These are phyloP conservation scores for Trissolcus japonicus DNA, from an alignment of 2,888 invertebrate species.

Conservation along the genomic window DNA sequence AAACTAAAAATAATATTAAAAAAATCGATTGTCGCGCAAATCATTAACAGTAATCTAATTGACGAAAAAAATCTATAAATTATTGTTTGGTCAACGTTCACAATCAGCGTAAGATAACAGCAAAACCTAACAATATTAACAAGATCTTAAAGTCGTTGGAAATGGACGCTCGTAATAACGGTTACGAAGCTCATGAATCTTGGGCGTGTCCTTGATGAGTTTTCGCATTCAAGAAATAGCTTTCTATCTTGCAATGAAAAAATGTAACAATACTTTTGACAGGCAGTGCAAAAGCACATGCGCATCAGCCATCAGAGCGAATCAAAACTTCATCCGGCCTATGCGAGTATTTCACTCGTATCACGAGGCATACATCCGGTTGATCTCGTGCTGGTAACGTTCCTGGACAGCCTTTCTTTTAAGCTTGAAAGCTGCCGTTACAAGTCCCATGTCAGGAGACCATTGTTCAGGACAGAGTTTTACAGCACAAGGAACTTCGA, in stretches of 20 bases:
- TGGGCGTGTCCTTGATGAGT: constrained; percentile 21
- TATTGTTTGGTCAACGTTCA: too few species aligned
- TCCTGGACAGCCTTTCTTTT: constrained; percentile 97
- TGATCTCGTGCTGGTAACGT: constrained; percentile 93
- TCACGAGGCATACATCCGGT: constrained; percentile 92
- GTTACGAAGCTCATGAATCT: constrained; percentile 25
- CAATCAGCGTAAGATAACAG: constrained; percentile 4
- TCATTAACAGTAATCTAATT: too few species aligned
- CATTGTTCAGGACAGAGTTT: constrained; percentile 94
- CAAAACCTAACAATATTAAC: constrained; percentile 26
- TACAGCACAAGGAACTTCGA: constrained; percentile 93
- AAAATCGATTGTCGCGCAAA: background rate
- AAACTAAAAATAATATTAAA: background rate
- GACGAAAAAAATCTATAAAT: background rate
- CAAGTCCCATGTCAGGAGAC: constrained; percentile 98
- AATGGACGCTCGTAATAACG: constrained; percentile 15
- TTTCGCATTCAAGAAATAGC: constrained; percentile 24
- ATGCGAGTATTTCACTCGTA: constrained; percentile 53
- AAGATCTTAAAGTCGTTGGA: background rate
- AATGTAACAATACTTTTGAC: constrained; percentile 40
- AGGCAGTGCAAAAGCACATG: background rate
- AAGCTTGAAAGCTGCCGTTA: constrained; percentile 98
- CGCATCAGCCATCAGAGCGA: background rate
- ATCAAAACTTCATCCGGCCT: constrained; percentile 27
- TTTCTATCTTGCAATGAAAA: constrained; percentile 22